Percentiles rank a stretch among this genome's conserved stretches.
Evolutionary conservation across 2,113 vertebrate genomes (phyloP).

Genomic region (Setophaga coronata): DNA sequence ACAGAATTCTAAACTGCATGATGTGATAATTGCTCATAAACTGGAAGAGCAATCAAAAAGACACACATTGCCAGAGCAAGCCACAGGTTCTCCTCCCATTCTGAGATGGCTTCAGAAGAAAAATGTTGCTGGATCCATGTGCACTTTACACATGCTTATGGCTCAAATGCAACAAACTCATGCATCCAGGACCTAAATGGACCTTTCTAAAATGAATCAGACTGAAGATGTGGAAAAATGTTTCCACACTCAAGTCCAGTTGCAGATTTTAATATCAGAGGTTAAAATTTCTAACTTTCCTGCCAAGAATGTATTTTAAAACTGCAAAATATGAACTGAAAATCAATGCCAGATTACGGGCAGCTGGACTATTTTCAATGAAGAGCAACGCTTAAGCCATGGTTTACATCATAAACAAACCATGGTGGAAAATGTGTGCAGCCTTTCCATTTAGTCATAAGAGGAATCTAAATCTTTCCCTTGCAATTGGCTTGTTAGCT

Average conservation of each 20-base stretch:
- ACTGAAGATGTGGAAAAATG: neutral
- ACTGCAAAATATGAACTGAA: constrained; percentile 8
- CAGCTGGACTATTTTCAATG: neutral
- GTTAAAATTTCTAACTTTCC: neutral
- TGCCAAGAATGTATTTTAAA: constrained; percentile 28
- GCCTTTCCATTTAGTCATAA: neutral
- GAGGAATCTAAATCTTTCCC: neutral
- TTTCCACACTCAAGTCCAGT: neutral
- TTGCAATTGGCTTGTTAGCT: neutral
- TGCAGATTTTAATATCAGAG: neutral
- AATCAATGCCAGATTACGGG: constrained; percentile 26
- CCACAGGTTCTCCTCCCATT: neutral
- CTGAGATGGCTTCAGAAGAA: neutral
- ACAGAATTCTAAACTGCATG: neutral
- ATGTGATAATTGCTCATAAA: neutral
- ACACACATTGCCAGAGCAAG: neutral
- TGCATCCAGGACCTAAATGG: neutral
- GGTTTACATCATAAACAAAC: constrained; percentile 1
- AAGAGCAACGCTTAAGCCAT: neutral
- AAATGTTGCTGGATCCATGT: fast-evolving
- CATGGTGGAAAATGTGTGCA: neutral
- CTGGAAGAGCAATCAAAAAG: neutral
- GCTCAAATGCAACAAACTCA: neutral
- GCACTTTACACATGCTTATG: neutral
- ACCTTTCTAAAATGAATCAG: neutral